Percentiles rank a stretch among this genome's conserved stretches.
Evolutionary conservation across 1,140 invertebrate species (phyloP).

Genomic region (Vanessa tameamea): DNA sequence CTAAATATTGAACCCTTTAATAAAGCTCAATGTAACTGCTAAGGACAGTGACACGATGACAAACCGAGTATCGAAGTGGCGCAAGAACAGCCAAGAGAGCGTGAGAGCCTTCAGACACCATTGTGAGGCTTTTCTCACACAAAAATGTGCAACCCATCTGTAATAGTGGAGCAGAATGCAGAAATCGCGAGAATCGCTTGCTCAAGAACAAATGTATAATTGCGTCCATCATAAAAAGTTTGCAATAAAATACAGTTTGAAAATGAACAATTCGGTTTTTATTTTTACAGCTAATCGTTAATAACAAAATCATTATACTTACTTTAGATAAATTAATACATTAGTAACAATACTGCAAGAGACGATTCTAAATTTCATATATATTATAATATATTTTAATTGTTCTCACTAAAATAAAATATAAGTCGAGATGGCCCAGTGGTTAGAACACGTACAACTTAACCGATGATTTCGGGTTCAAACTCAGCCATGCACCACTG

Average conservation of each 20-base stretch:
- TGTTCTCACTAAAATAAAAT: no score
- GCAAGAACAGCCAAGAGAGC: conserved; percentile 47
- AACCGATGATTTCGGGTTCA: no score
- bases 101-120: conserved; percentile 44
- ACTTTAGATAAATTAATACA: no score
- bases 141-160: conserved; percentile 58
- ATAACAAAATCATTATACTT: no score
- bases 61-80: conserved; percentile 44
- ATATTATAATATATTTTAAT: no score
- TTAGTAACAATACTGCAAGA: no score
- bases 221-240: conserved; percentile 24
- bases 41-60: conserved; percentile 20
- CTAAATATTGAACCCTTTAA: no score
- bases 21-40: neutral
- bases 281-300: neutral
- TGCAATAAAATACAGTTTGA: conserved; percentile 7
- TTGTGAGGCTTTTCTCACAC: conserved; percentile 62
- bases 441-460: no score
- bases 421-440: no score
- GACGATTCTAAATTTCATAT: no score
- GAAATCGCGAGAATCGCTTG: conserved; percentile 57
- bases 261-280: neutral
- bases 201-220: conserved; percentile 29
- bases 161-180: conserved; percentile 59
- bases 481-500: no score